Conservation (phyloP, 2,888 invertebrate genomes). For the Xestoiulus laeticollis region DNA sequence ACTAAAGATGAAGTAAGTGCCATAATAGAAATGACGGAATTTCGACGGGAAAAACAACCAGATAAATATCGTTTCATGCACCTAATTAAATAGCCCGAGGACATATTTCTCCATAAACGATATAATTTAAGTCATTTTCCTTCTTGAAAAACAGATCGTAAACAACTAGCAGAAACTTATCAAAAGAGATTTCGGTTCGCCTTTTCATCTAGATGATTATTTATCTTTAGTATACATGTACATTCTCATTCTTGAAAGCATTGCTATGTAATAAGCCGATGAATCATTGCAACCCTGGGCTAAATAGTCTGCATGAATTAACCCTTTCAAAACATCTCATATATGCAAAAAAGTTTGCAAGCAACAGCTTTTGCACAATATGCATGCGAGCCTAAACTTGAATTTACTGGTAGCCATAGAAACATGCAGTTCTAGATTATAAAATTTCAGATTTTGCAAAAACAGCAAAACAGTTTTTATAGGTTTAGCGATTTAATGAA, state of each 20-base stretch:
- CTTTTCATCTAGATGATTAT: neutral
- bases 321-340: neutral
- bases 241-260: neutral
- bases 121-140: neutral
- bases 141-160: neutral
- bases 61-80: neutral
- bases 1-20: neutral
- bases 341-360: neutral
- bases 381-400: neutral
- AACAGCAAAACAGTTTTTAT: conserved; percentile 30
- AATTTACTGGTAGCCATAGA: neutral
- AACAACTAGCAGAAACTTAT: neutral
- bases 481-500: conserved; percentile 5
- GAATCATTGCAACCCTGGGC: conserved; percentile 27
- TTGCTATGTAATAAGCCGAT: neutral
- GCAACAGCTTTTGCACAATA: neutral
- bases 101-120: neutral
- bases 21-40: neutral
- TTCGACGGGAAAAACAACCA: neutral
- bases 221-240: neutral
- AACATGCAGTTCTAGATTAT: neutral
- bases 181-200: neutral
- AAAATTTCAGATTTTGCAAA: neutral
- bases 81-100: neutral
- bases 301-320: neutral